Evolutionary conservation across 2,888 invertebrate species (phyloP).

Genomic region (Drosophila macrospina): DNA sequence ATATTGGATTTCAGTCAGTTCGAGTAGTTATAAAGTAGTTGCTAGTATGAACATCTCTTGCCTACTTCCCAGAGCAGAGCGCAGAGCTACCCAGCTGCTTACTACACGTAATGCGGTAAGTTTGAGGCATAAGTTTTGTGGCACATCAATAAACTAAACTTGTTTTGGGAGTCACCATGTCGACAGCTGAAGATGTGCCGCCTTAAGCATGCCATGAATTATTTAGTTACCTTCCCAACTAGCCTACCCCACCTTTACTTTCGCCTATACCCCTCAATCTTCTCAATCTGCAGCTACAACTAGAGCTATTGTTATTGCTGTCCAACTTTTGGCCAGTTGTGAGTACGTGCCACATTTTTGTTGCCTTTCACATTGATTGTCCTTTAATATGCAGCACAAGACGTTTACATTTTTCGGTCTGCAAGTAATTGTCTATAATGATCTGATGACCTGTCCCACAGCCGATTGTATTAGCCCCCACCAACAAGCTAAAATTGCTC

Average conservation of each 20-base stretch:
- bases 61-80: not conserved
- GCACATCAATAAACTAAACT: conserved; percentile 57
- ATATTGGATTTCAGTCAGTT: conserved; percentile 18
- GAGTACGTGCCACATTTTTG: conserved; percentile 46
- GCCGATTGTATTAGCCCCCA: conserved; percentile 23
- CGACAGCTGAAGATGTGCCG: conserved; percentile 56
- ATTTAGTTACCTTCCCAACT: conserved; percentile 47
- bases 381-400: conserved; percentile 56
- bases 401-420: conserved; percentile 43
- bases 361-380: conserved; percentile 30
- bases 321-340: conserved; percentile 38
- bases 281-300: not conserved
- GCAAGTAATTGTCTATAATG: conserved; percentile 52
- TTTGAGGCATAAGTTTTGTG: conserved; percentile 52
- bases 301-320: conserved; percentile 16
- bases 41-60: not conserved
- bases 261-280: not conserved
- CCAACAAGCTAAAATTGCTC: not conserved
- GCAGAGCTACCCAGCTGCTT: not conserved
- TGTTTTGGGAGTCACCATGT: conserved; percentile 22
- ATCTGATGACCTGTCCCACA: conserved; percentile 27
- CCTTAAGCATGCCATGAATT: conserved; percentile 62
- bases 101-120: conserved; percentile 10
- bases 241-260: not conserved
- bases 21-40: conserved; percentile 45